Base-by-base conservation (phyloP, 2,888 invertebrate species). In the Macropis europaea region DNA sequence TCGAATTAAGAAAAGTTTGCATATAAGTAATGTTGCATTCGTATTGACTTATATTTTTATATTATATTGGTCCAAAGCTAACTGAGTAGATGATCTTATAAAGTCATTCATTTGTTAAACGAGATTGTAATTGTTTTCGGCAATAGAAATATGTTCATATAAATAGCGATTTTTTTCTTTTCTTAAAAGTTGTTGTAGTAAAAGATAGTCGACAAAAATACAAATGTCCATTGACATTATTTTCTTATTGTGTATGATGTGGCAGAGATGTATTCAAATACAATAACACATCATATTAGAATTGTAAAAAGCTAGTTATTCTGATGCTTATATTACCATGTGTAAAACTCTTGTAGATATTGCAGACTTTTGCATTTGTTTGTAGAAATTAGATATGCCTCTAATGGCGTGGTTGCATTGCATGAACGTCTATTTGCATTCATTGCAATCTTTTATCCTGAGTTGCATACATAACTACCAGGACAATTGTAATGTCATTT, bases 161-260 rank as follows among this genome's bases (percentile, higher is more conserved):
- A 72, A 67, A 67, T 34, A 52, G 22, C 42, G 32, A 43, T n/a
- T 22, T 34, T 38, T 19, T 47, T 6, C 6, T 34, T 67, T 60
- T 22, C 34, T 43, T 50, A 62, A 71, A 74, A 63, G 28, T 52
- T 36, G 43, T 32, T n/a, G 32, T 62, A 43, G 53, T 66, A 48
- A 64, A 69, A 68, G 68, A 72, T 67, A 42, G 15, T 77, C 38
- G 34, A 70, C 52, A 74, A 75, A 62, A 63, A 63, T 36, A 66
- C 13, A 42, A n/a, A 66, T 66, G 61, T 45, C 42, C 36, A 38
- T 26, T n/a, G 60, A 62, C 48, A 40, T 67, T 48, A 62, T 57
- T 66, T 60, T 47, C 9, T 34, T 63, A 62, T 64, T 59, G 36
- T 42, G 61, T 60, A 77, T 1, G 30, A 34, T 50, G 15, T 52